Conservation (phyloP, 2,888 invertebrate species). For the Drosophila fungiperda region DNA sequence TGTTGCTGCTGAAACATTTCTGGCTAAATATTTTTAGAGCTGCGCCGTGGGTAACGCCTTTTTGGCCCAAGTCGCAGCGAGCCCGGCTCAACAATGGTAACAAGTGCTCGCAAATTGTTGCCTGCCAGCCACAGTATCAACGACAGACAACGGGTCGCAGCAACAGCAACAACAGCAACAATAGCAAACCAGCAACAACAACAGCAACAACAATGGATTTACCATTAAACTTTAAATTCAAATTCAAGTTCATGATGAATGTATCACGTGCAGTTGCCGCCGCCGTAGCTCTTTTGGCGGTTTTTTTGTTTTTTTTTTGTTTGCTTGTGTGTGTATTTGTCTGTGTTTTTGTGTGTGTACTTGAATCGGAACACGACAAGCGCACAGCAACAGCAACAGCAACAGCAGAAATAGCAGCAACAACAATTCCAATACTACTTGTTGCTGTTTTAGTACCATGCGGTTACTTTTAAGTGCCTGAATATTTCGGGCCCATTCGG, state of each 20-base stretch:
- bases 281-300: conserved; percentile 55
- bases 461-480: conserved; percentile 55
- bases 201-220: conserved; percentile 63
- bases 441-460: conserved; percentile 47
- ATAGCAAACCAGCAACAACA: conserved; percentile 21
- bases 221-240: conserved; percentile 81
- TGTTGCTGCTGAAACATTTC: conserved; percentile 40
- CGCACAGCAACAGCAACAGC: conserved; percentile 9
- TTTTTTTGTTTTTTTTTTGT: conserved; percentile 32
- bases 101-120: conserved; percentile 75
- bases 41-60: conserved; percentile 57
- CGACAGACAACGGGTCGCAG: conserved; percentile 19
- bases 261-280: conserved; percentile 73
- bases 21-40: conserved; percentile 53
- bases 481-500: conserved; percentile 29
- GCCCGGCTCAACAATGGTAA: conserved; percentile 56
- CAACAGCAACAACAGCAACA: conserved; percentile 25
- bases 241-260: conserved; percentile 82
- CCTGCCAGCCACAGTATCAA: conserved; percentile 34
- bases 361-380: conserved; percentile 55
- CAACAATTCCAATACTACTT: conserved; percentile 10
- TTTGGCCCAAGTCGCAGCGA: conserved; percentile 19
- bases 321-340: conserved; percentile 12
- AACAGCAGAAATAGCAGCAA: conserved; percentile 2
- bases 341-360: conserved; percentile 40